Conservation (phyloP, 37 sponge, comb jelly and placozoan species). For the Oscarella lobularis region DNA sequence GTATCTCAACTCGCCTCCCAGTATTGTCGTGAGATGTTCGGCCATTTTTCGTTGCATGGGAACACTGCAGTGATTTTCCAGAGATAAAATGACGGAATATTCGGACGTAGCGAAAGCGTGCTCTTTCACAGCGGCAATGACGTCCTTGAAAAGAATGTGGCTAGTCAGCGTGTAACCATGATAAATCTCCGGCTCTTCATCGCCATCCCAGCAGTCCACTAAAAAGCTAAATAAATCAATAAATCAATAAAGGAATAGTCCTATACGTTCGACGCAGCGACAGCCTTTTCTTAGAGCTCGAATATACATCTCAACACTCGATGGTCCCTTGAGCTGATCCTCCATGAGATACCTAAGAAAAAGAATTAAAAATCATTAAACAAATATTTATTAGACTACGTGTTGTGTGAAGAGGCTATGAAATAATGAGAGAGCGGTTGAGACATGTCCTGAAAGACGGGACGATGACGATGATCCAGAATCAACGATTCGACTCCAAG, state of each 20-base stretch:
- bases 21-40: not conserved
- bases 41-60: slow-evolving; percentile 45
- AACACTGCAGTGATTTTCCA: slow-evolving; percentile 79
- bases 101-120: slow-evolving; percentile 68
- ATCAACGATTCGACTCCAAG: slow-evolving; percentile 45
- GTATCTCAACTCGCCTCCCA: slow-evolving; percentile 6
- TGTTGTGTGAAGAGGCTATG: slow-evolving; percentile 86
- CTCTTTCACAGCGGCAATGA: slow-evolving; percentile 56
- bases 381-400: slow-evolving; percentile 18
- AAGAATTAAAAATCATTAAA: not conserved
- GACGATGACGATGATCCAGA: slow-evolving; percentile 17
- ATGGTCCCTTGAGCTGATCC: slow-evolving; percentile 68
- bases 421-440: slow-evolving; percentile 72
- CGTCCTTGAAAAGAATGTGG: slow-evolving; percentile 72
- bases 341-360: slow-evolving; percentile 50
- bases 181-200: slow-evolving; percentile 74
- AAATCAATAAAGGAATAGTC: not conserved
- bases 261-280: slow-evolving; percentile 71
- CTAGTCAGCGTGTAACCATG: slow-evolving; percentile 90
- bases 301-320: slow-evolving; percentile 55
- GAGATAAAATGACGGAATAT: slow-evolving; percentile 52
- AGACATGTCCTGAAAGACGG: slow-evolving; percentile 66
- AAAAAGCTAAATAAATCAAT: not conserved
- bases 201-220: slow-evolving; percentile 96
- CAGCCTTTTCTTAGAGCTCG: slow-evolving; percentile 63